A percentile compares a stretch with the other conserved stretches of the same genome.
These are phyloP conservation scores for Sebastes iracundus DNA, from an alignment of 2,797 vertebrate species.

Conservation along the genomic window DNA sequence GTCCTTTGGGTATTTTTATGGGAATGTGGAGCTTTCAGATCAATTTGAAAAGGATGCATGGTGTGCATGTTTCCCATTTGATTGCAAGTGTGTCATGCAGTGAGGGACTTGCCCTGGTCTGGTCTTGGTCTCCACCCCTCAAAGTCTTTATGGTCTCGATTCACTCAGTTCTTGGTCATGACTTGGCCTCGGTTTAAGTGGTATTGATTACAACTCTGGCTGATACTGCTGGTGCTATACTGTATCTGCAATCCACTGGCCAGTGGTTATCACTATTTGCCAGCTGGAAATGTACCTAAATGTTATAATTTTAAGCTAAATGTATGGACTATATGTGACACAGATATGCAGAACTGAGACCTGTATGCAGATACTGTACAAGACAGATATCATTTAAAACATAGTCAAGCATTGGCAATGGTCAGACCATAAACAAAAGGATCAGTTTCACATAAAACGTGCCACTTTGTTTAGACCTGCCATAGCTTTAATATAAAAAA, in stretches of 20 bases:
- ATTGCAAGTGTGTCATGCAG: too few species aligned
- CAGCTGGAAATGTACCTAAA: not conserved
- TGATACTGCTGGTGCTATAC: too few species aligned
- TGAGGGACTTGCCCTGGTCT: too few species aligned
- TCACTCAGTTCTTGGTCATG: too few species aligned
- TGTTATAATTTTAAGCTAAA: not conserved
- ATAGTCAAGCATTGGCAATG: not conserved
- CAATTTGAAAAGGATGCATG: too few species aligned
- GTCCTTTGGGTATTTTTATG: too few species aligned
- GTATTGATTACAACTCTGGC: too few species aligned
- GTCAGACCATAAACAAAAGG: not conserved
- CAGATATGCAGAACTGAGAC: not conserved
- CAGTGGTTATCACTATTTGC: not conserved
- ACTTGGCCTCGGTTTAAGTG: too few species aligned
- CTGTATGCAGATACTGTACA: not conserved
- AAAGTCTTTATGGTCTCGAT: too few species aligned
- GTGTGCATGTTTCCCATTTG: too few species aligned
- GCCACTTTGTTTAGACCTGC: not conserved
- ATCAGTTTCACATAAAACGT: not conserved
- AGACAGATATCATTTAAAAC: not conserved
- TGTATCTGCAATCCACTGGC: not conserved
- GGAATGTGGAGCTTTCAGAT: too few species aligned
- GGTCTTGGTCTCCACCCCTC: too few species aligned
- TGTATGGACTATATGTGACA: not conserved
- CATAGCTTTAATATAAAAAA: not conserved